Evolutionary conservation across 2,797 vertebrate species (phyloP), one percentile per base, ranked within the genome.

Genomic region (Megaceryle alcyon): DNA sequence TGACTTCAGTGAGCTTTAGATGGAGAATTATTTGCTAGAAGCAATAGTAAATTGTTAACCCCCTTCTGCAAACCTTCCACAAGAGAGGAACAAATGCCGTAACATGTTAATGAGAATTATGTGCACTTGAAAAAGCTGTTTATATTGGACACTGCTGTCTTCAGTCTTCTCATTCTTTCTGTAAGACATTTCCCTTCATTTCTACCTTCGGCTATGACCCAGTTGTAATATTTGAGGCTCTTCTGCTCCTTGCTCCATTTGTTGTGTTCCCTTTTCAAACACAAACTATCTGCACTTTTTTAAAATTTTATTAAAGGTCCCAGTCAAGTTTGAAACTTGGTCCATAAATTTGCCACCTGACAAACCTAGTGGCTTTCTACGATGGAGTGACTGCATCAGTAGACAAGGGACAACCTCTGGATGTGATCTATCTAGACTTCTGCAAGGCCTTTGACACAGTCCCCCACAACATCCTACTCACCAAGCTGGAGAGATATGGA

Each of bases 1-100:
- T 84, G 25, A 29, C 57, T 94, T 92, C 26, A 56, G 19, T n/a
- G 68, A 49, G 35, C 7, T 72, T 90, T 78, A 28, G 44, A 35
- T 60, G 57, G n/a, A 33, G 51, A 90, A 91, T 85, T 82, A 82
- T 89, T 85, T 77, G 43, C 70, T 73, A 31, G 54, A 90, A 92
- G 63, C 23, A 71, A 69, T 1, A 66, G 46, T 7, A 66, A 65
- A 88, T 72, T 79, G 49, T 86, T 60, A 95, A 72, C 9, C 8
- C 8, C 35, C 25, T 82, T 56, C 35, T 76, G 83, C 56, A 91
- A 77, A 79, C 17, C 43, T 33, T 9, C 43, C 54, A 26, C 43
- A 69, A 25, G 53, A 54, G 70, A 90, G 25, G 46, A 89, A 31
- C 21, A 22, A 75, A 72, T 48, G 41, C 54, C 70, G 29, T 28